These are phyloP conservation scores for Enteromius thamalakanensis DNA, from an alignment of 2,797 vertebrate species.

Conservation along the genomic window DNA sequence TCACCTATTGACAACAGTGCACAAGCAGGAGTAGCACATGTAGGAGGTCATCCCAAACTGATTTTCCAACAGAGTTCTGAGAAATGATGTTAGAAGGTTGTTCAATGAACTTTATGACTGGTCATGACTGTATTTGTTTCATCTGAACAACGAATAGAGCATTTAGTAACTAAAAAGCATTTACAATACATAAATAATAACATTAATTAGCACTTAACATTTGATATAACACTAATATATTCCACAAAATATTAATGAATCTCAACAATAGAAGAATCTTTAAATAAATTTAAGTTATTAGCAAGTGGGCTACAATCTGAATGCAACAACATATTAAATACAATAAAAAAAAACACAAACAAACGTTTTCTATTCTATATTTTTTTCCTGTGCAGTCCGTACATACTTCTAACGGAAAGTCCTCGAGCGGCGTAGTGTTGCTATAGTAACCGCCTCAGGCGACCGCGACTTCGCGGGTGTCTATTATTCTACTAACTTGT, in stretches of 20 bases:
- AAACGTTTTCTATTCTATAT: background rate
- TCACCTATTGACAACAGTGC: background rate
- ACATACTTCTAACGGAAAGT: background rate
- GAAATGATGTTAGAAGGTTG: background rate
- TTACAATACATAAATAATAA: background rate
- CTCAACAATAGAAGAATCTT: background rate
- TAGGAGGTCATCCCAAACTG: background rate
- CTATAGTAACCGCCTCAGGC: constrained; percentile 17
- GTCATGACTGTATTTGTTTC: background rate
- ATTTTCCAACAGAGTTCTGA: background rate
- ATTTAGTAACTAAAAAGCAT: background rate
- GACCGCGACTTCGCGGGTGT: background rate
- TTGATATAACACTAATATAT: background rate
- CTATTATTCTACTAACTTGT: background rate
- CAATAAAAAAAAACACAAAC: no score
- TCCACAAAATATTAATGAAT: background rate
- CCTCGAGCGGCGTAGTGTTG: background rate
- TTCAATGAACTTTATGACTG: background rate
- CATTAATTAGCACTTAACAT: background rate
- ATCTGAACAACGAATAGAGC: background rate
- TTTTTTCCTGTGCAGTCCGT: background rate
- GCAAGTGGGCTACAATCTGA: background rate
- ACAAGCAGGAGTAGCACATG: background rate
- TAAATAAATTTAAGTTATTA: background rate
- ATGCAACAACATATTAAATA: background rate